Percentiles rank a stretch among this genome's conserved stretches.
Evolutionary conservation across 2,888 invertebrate genomes (phyloP).

Genomic region (Amaurobius ferox): DNA sequence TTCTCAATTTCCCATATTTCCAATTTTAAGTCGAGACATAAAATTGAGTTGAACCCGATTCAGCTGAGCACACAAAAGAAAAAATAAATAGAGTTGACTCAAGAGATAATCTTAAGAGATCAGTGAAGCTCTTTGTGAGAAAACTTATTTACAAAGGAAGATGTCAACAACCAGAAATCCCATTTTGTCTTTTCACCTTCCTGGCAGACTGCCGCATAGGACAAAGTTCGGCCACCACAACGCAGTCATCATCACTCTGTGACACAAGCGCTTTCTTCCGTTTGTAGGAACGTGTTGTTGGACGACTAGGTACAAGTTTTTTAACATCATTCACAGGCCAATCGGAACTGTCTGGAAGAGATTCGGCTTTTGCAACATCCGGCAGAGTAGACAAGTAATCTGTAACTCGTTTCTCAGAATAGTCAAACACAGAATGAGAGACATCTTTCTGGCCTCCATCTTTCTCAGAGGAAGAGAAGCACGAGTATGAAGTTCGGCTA

Average conservation of each 20-base stretch:
- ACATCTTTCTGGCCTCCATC: neutral
- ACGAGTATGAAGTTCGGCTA: conserved; percentile 61
- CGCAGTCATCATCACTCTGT: conserved; percentile 65
- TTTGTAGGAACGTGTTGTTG: conserved; percentile 56
- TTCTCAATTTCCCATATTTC: too few species aligned
- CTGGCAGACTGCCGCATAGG: conserved; percentile 29
- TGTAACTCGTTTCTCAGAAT: conserved; percentile 70
- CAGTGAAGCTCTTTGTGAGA: neutral
- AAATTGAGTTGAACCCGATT: too few species aligned
- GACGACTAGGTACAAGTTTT: conserved; percentile 22
- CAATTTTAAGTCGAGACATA: too few species aligned
- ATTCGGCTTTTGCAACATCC: conserved; percentile 21
- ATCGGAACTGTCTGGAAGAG: conserved; percentile 13
- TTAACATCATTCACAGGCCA: neutral
- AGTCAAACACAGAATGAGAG: conserved; percentile 68
- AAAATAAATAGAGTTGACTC: too few species aligned
- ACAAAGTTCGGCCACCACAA: conserved; percentile 61
- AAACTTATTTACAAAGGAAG: neutral
- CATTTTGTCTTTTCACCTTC: conserved; percentile 48
- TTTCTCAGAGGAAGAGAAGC: conserved; percentile 54
- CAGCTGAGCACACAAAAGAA: too few species aligned
- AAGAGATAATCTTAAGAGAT: too few species aligned
- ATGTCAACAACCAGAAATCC: conserved; percentile 39
- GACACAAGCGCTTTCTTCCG: conserved; percentile 29
- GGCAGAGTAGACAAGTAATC: conserved; percentile 73